phyloP scores from a whole-genome alignment of 2,888 invertebrate species.

The Agrochola lota region DNA sequence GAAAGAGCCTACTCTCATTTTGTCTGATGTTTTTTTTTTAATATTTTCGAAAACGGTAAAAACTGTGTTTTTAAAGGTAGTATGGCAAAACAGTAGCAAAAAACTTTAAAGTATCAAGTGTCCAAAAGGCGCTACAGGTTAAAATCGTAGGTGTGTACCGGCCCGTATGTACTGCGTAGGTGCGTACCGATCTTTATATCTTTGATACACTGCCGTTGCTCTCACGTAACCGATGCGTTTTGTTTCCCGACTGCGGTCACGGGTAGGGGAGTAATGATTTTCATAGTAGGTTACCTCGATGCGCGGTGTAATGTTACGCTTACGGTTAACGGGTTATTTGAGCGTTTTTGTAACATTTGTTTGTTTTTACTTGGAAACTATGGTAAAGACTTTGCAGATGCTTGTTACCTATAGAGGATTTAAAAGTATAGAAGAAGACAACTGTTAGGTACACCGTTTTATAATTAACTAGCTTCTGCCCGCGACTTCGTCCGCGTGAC shows the following conservation, averaged over 20 bases:
- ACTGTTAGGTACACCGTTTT: neutral
- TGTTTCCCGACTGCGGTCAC: conserved; percentile 42
- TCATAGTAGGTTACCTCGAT: conserved; percentile 30
- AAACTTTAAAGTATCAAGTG: neutral
- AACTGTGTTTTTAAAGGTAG: neutral
- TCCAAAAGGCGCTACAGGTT: neutral
- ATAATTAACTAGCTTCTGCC: neutral
- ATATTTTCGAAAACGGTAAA: neutral
- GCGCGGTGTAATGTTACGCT: conserved; percentile 9
- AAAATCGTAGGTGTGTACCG: conserved; percentile 11
- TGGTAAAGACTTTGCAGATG: too few relatives aligned
- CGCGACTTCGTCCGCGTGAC: too few relatives aligned
- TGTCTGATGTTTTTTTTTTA: neutral
- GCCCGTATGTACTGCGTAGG: neutral
- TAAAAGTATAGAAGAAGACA: neutral
- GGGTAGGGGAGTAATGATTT: conserved; percentile 41
- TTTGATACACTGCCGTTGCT: conserved; percentile 38
- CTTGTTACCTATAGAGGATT: neutral
- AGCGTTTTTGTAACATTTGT: neutral
- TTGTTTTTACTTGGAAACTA: neutral
- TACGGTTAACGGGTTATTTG: neutral
- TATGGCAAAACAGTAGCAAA: neutral
- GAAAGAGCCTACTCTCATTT: neutral
- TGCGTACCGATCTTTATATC: conserved; percentile 29
- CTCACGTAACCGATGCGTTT: conserved; percentile 45